Percentiles rank a stretch among this genome's conserved stretches.
phyloP scores from a whole-genome alignment of 2,113 vertebrate genomes.

The Delphinapterus leucas region DNA sequence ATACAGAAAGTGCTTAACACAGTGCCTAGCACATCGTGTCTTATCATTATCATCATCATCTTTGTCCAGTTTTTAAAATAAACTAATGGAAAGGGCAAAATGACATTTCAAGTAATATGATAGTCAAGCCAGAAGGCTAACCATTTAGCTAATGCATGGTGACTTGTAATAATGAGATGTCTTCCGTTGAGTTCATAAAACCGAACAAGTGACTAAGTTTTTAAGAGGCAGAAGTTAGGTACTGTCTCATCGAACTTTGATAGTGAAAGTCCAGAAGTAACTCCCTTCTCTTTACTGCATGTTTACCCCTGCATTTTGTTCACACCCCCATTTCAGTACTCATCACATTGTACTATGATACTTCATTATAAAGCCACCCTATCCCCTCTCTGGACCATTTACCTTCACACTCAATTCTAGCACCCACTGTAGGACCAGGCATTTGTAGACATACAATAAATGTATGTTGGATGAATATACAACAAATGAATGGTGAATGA shows the following conservation, averaged over 20 bases:
- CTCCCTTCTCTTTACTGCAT: neutral
- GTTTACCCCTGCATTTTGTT: neutral
- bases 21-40: neutral
- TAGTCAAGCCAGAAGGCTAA: neutral
- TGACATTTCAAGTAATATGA: neutral
- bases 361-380: neutral
- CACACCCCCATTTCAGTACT: neutral
- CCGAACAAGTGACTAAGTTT: neutral
- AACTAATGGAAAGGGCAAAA: neutral
- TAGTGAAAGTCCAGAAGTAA: neutral
- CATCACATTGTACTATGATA: neutral
- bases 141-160: neutral
- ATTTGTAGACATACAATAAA: neutral
- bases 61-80: constrained; percentile 23
- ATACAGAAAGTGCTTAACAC: neutral
- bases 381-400: neutral
- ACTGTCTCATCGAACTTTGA: neutral
- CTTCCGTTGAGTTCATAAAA: neutral
- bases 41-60: neutral
- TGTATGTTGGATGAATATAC: neutral
- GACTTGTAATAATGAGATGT: neutral
- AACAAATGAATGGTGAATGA: neutral
- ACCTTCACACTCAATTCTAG: neutral
- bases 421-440: neutral
- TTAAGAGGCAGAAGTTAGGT: neutral